phyloP scores from a whole-genome alignment of 2,797 vertebrate species.

The Tenualosa ilisha region DNA sequence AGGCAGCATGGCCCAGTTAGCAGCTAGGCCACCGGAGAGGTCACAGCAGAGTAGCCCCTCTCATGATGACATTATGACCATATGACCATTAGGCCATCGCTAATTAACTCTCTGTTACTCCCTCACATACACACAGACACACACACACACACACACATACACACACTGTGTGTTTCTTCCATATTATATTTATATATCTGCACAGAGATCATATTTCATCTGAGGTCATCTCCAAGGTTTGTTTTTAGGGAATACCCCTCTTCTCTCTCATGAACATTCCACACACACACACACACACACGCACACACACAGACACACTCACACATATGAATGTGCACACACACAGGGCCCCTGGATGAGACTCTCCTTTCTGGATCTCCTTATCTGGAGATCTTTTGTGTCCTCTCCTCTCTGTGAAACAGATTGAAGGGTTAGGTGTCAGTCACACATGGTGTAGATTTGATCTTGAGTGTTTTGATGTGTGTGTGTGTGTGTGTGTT shows the following conservation, averaged over 20 bases:
- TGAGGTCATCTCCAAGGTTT: background rate
- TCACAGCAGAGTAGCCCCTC: background rate
- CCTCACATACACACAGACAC: background rate
- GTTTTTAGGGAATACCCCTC: conserved; percentile 10
- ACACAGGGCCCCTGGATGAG: background rate
- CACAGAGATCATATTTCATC: background rate
- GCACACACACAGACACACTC: background rate
- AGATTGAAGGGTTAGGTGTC: background rate
- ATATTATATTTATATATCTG: background rate
- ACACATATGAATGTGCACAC: background rate
- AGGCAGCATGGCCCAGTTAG: background rate
- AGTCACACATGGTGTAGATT: background rate
- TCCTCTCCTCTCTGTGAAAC: background rate
- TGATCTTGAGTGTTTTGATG: background rate
- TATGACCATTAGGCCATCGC: conserved; percentile 17
- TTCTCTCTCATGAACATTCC: background rate
- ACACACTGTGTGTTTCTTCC: background rate
- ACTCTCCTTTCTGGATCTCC: background rate
- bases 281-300: background rate
- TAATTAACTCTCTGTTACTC: conserved; percentile 4
- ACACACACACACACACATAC: background rate
- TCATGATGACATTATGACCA: background rate
- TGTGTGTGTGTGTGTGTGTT: background rate
- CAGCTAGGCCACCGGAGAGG: background rate
- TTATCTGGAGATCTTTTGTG: background rate